Conservation (phyloP, 2,888 invertebrate genomes). For the Omphaloscelis lunosa region DNA sequence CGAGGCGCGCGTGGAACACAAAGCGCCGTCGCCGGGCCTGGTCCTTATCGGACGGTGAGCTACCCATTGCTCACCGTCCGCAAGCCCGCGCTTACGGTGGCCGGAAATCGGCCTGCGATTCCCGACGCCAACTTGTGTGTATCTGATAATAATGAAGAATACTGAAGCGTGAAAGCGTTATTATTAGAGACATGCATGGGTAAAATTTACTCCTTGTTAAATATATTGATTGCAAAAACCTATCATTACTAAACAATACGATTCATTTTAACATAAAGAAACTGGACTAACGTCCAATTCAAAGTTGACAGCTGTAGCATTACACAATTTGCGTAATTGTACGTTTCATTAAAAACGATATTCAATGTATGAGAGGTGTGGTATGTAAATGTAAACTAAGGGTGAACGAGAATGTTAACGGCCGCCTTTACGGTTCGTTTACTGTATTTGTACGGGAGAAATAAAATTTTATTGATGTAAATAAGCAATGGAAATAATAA, state of each 20-base stretch:
- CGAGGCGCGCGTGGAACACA: too few relatives aligned
- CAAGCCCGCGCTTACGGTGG: too few relatives aligned
- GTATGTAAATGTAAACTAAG: conserved; percentile 81
- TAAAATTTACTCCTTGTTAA: background rate
- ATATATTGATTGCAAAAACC: conserved; percentile 2
- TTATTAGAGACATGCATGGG: background rate
- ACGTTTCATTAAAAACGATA: conserved; percentile 76
- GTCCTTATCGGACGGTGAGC: too few relatives aligned
- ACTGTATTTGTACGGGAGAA: conserved; percentile 63
- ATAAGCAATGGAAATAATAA: conserved; percentile 73
- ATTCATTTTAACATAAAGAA: background rate
- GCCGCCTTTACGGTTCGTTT: conserved; percentile 66
- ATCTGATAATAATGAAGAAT: background rate
- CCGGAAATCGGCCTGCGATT: too few relatives aligned
- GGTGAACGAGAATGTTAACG: conserved; percentile 70
- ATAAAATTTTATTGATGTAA: conserved; percentile 74
- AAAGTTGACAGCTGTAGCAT: conserved; percentile 76
- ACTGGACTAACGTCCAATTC: conserved; percentile 48
- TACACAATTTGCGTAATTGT: conserved; percentile 84
- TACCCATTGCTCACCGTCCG: too few relatives aligned
- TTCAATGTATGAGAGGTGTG: conserved; percentile 71
- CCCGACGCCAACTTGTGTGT: too few relatives aligned
- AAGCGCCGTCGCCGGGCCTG: too few relatives aligned
- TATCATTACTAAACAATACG: conserved; percentile 1
- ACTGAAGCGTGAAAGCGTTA: background rate